These are phyloP conservation scores for Eumaeus atala DNA, from an alignment of 1,140 invertebrate species.

Conservation along the genomic window DNA sequence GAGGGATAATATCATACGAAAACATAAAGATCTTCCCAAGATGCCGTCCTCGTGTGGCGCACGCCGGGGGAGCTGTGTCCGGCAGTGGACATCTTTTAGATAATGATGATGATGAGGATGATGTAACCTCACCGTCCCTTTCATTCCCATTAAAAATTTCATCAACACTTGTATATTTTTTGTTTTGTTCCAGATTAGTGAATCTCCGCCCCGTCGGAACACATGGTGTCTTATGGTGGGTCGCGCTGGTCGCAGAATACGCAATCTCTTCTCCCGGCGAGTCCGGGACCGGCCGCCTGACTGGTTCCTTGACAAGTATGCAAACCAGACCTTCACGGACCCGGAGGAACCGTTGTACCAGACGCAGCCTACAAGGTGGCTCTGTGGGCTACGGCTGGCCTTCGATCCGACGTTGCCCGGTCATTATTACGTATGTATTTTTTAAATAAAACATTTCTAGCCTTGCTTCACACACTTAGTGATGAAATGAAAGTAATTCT, in stretches of 20 bases:
- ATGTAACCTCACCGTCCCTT: too few relatives aligned
- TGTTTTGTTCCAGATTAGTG: not conserved
- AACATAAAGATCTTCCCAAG: too few relatives aligned
- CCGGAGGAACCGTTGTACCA: constrained; percentile 65
- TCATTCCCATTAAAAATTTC: not conserved
- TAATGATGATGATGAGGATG: too few relatives aligned
- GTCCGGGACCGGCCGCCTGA: constrained; percentile 68
- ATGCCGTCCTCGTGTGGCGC: too few relatives aligned
- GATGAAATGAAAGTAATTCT: not conserved
- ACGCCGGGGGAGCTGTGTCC: too few relatives aligned
- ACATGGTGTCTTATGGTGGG: constrained; percentile 27
- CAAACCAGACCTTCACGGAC: constrained; percentile 57
- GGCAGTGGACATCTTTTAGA: too few relatives aligned
- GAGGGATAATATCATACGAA: too few relatives aligned
- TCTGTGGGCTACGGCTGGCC: constrained; percentile 75
- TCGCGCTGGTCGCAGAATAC: constrained; percentile 28
- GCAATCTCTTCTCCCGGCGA: constrained; percentile 36
- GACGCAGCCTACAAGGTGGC: constrained; percentile 53
- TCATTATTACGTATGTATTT: constrained; percentile 72
- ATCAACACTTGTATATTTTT: not conserved
- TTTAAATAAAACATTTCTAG: too few relatives aligned
- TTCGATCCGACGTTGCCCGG: constrained; percentile 78
- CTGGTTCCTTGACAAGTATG: constrained; percentile 78
- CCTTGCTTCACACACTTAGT: not conserved
- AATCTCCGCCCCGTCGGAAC: not conserved